These are phyloP conservation scores for Scylla paramamosain DNA, from an alignment of 1,140 invertebrate species.

Conservation along the genomic window DNA sequence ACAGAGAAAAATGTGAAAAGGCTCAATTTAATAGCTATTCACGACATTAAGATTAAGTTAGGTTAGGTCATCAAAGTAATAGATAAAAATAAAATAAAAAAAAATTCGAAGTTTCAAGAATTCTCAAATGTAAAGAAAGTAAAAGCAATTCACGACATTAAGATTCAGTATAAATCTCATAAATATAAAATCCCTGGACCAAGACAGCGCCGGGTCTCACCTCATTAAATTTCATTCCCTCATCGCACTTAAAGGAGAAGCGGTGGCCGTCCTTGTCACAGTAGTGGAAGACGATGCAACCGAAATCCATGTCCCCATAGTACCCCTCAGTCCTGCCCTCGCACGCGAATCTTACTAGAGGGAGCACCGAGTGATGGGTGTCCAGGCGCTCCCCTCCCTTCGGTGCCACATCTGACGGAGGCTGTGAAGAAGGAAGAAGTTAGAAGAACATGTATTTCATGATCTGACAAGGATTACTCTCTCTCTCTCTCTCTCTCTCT, in stretches of 20 bases:
- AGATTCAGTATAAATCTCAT: no score
- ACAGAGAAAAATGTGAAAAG: no score
- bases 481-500: no score
- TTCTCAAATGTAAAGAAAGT: no score
- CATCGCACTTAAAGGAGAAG: conserved; percentile 63
- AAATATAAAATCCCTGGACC: no score
- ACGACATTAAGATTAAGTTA: no score
- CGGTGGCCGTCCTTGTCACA: conserved; percentile 36
- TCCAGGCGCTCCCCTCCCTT: conserved; percentile 45
- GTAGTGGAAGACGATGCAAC: conserved; percentile 72
- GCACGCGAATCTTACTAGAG: conserved; percentile 62
- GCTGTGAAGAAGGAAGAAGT: background rate
- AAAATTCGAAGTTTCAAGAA: no score
- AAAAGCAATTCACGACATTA: no score
- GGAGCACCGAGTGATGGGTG: conserved; percentile 52
- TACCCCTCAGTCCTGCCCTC: conserved; percentile 30
- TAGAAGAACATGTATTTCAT: background rate
- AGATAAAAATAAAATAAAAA: no score
- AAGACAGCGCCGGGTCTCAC: background rate
- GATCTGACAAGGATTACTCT: no score
- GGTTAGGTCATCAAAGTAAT: no score
- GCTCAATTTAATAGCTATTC: no score
- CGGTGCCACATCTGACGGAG: background rate
- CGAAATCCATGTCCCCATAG: conserved; percentile 71
- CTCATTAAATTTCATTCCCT: conserved; percentile 69